Evolutionary conservation across 2,113 vertebrate genomes (phyloP).

Genomic region (Aspiorhynchus laticeps): DNA sequence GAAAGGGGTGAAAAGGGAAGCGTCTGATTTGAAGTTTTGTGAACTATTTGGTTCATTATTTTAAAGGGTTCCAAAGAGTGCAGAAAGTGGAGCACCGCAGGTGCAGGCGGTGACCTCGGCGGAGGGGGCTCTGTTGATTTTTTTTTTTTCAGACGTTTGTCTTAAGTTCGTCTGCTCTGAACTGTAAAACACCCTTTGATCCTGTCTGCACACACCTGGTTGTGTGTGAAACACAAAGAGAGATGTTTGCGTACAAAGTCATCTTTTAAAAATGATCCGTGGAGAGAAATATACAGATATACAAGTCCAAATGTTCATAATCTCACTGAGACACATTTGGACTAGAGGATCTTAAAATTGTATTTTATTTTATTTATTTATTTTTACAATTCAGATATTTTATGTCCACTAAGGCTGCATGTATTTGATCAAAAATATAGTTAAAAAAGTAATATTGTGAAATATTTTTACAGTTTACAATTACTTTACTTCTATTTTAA

Average conservation of each 20-base stretch:
- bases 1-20: conserved; percentile 15
- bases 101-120: conserved; percentile 30
- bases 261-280: not conserved
- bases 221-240: not conserved
- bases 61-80: conserved; percentile 18
- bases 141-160: conserved; percentile 41
- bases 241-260: not conserved
- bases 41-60: conserved; percentile 40
- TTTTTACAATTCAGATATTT: too few species aligned
- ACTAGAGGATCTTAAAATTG: too few species aligned
- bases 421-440: too few species aligned
- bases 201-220: not conserved
- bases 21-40: conserved; percentile 35
- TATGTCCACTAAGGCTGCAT: not conserved
- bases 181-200: conserved; percentile 46
- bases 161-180: conserved; percentile 29
- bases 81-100: conserved; percentile 9
- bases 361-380: too few species aligned
- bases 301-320: not conserved
- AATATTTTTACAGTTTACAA: too few species aligned
- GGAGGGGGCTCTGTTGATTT: not conserved
- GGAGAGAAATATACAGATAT: not conserved
- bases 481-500: too few species aligned
- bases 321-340: not conserved
- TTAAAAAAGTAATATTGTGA: too few species aligned